These are phyloP conservation scores for Coccyzus lansbergi DNA, from an alignment of 2,797 vertebrate genomes.

Conservation along the genomic window DNA sequence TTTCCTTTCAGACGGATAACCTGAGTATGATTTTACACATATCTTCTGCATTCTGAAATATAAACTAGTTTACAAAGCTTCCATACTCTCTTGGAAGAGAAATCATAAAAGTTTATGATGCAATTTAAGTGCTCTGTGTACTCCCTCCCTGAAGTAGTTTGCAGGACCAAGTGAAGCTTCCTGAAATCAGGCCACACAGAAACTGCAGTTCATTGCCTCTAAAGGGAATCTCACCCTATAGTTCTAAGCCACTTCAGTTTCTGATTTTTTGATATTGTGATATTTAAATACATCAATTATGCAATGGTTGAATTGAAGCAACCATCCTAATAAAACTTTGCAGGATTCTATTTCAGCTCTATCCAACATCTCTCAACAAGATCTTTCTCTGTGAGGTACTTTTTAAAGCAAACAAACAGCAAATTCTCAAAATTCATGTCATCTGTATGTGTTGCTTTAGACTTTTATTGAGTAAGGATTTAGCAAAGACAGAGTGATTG, in stretches of 20 bases:
- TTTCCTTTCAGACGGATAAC: constrained; percentile 46
- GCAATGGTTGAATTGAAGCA: neutral
- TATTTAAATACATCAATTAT: neutral
- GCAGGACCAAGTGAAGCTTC: neutral
- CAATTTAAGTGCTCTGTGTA: neutral
- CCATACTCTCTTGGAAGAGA: neutral
- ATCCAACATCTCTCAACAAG: neutral
- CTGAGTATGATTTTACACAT: constrained; percentile 10
- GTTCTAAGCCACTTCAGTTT: neutral
- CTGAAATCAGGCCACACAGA: neutral
- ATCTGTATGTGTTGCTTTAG: neutral
- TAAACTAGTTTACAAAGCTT: neutral
- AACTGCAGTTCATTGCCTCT: neutral
- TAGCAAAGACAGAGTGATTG: neutral
- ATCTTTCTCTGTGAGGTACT: neutral
- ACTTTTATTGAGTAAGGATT: neutral
- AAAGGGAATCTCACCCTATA: neutral
- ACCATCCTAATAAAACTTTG: neutral
- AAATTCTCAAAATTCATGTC: neutral
- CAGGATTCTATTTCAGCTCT: neutral
- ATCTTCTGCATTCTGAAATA: constrained; percentile 6
- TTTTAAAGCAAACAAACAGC: neutral
- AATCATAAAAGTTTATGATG: neutral
- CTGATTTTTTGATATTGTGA: neutral
- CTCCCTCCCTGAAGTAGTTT: neutral